Percentiles rank a stretch among this genome's conserved stretches.
Conservation (phyloP, 2,113 vertebrate genomes). For the Lepisosteus oculatus region DNA sequence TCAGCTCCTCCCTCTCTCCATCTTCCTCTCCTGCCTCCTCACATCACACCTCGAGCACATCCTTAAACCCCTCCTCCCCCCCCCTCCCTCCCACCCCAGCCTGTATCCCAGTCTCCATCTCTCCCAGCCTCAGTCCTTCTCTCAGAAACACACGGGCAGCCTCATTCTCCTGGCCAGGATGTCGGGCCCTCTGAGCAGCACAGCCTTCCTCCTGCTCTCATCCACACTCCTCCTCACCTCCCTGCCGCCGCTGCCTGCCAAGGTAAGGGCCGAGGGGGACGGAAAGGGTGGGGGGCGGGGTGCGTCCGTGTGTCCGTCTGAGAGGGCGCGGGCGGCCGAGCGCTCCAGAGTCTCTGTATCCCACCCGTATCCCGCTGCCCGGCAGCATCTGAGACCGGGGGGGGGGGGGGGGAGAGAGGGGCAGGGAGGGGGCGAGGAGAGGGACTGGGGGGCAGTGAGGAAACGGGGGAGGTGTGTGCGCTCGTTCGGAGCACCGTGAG, state of each 20-base stretch:
- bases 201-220: conserved; percentile 33
- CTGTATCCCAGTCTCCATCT: conserved; percentile 15
- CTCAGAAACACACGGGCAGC: conserved; percentile 40
- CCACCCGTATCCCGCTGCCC: no score
- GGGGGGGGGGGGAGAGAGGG: no score
- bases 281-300: background rate
- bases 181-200: conserved; percentile 48
- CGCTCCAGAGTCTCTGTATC: no score
- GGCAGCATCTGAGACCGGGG: no score
- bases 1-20: background rate
- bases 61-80: background rate
- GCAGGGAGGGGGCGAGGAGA: no score
- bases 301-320: no score
- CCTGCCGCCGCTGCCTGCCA: conserved; percentile 29
- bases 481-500: background rate
- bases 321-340: background rate
- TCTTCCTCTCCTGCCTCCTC: conserved; percentile 9
- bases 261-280: conserved; percentile 37
- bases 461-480: no score
- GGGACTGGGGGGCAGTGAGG: no score
- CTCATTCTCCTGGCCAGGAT: conserved; percentile 52
- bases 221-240: conserved; percentile 28
- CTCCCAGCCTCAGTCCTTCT: conserved; percentile 25
- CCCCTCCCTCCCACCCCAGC: background rate
- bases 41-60: background rate